Evolutionary conservation across 2,888 invertebrate species (phyloP), one percentile per base, ranked within the genome.

Genomic region (Sphecodes monilicornis): DNA sequence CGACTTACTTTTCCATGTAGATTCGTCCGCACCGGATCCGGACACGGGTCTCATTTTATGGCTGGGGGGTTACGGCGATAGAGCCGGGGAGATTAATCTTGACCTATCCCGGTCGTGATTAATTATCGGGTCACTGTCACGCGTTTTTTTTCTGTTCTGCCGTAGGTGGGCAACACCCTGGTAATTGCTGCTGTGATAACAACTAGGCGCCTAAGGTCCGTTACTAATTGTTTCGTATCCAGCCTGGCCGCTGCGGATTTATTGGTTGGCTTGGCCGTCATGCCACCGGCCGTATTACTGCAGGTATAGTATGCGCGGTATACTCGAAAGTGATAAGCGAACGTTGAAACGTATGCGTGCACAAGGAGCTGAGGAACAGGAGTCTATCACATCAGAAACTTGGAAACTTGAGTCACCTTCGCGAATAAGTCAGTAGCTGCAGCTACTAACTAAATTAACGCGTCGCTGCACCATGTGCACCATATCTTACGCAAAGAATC

Each of bases 171-270:
- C 77, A 99, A 99, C 95, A 97, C 98, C 5, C 96, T 99, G 91
- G 98, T 99, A 79, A 98, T 99, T 89, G 96, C 97, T 32, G 98
- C 99, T 11, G 98, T 99, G 74, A 96, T 98, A 90, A 98, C 98
- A 0, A 98, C 98, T 0, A 96, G 97, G 89, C 96, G 98, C 88
- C 95, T 99, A 87, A 96, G 99, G 88, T 98, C 98, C 0, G 98
- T 99, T 50, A 99, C 99, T 73, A 99, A 99, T 94, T 98, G 98
- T 93, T 98, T 99, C 95, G 98, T 99, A 87, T 98, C 98, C 93
- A 99, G 98, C 76, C 95, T 99, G 93, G 99, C 99, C 0, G 97
- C 97, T 0, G 99, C 99, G 70, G 99, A 99, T 96, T 96, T 99
- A 94, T 95, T 98, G 88, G 98, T 99, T 5, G 99, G 99, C 1